phyloP scores from a whole-genome alignment of 2,888 invertebrate genomes.

The Tinea semifulvella region DNA sequence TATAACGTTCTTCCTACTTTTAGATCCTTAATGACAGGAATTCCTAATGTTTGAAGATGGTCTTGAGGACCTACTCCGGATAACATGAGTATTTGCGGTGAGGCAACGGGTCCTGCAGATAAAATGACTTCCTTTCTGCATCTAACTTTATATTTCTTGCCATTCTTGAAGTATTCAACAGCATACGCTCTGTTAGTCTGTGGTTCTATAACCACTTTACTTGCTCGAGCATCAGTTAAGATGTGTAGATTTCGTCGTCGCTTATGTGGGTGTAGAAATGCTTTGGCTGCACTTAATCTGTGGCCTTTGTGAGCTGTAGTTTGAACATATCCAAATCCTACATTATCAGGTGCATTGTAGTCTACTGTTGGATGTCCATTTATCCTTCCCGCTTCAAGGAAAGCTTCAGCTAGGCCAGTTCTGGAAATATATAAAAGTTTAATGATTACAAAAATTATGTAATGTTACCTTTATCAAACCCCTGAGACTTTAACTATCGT shows the following conservation, averaged over 20 bases:
- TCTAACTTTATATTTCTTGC: constrained; percentile 53
- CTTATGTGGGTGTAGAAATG: constrained; percentile 71
- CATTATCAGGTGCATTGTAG: constrained; percentile 69
- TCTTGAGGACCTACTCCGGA: constrained; percentile 75
- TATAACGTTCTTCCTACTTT: constrained; percentile 74
- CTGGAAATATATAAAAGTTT: constrained; percentile 30
- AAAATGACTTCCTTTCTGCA: constrained; percentile 84
- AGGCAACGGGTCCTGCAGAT: constrained; percentile 86
- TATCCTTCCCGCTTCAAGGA: constrained; percentile 68
- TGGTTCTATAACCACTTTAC: constrained; percentile 56
- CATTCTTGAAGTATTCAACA: constrained; percentile 71
- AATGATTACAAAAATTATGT: too few species aligned
- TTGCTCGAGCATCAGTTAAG: constrained; percentile 45
- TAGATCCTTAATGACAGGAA: constrained; percentile 70
- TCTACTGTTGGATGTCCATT: constrained; percentile 66
- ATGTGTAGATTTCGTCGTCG: constrained; percentile 70
- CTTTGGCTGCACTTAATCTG: constrained; percentile 73
- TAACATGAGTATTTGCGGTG: constrained; percentile 91
- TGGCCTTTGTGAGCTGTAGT: constrained; percentile 67
- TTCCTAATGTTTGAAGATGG: constrained; percentile 62
- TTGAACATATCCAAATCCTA: constrained; percentile 66
- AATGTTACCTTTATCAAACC: too few species aligned
- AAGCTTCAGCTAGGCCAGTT: constrained; percentile 61
- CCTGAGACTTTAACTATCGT: too few species aligned
- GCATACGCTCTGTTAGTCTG: constrained; percentile 72